A percentile compares a stretch with the other conserved stretches of the same genome.
phyloP scores from a whole-genome alignment of 1,140 invertebrate species.

The Lucilia cuprina region DNA sequence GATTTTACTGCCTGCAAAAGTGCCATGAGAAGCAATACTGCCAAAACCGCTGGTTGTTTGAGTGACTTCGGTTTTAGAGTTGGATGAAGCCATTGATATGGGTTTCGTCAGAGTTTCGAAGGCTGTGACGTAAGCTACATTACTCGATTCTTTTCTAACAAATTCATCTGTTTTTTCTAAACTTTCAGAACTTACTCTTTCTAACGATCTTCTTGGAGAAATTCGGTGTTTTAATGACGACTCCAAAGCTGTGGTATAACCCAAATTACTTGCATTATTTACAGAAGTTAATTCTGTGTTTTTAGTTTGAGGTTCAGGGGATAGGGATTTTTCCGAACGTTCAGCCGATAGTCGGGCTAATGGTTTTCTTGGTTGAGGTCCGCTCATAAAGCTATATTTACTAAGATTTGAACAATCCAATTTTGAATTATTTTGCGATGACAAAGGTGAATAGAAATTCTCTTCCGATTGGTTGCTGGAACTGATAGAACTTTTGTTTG shows the following conservation, averaged over 20 bases:
- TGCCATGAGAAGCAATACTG: constrained; percentile 40
- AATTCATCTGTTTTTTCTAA: neutral
- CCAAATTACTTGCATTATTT: neutral
- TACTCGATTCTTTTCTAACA: neutral
- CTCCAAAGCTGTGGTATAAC: neutral
- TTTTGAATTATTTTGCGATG: constrained; percentile 36
- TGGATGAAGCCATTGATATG: neutral
- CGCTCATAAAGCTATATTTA: constrained; percentile 32
- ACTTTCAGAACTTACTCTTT: neutral
- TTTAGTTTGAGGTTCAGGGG: neutral
- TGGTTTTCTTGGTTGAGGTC: constrained; percentile 49
- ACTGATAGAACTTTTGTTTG: constrained; percentile 22
- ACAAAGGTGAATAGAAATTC: constrained; percentile 38
- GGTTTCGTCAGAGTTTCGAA: neutral
- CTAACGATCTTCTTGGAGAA: neutral
- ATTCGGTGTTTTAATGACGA: neutral
- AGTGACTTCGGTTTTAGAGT: neutral
- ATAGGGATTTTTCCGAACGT: constrained; percentile 2
- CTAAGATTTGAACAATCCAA: neutral
- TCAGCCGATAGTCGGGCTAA: constrained; percentile 38
- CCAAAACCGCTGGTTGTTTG: constrained; percentile 50
- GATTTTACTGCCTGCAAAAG: neutral
- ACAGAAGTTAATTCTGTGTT: neutral
- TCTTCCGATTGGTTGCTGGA: constrained; percentile 31
- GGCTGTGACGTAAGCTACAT: neutral